A percentile compares a stretch with the other conserved stretches of the same genome.
phyloP scores from a whole-genome alignment of 2,797 vertebrate genomes.

The Furcifer pardalis region DNA sequence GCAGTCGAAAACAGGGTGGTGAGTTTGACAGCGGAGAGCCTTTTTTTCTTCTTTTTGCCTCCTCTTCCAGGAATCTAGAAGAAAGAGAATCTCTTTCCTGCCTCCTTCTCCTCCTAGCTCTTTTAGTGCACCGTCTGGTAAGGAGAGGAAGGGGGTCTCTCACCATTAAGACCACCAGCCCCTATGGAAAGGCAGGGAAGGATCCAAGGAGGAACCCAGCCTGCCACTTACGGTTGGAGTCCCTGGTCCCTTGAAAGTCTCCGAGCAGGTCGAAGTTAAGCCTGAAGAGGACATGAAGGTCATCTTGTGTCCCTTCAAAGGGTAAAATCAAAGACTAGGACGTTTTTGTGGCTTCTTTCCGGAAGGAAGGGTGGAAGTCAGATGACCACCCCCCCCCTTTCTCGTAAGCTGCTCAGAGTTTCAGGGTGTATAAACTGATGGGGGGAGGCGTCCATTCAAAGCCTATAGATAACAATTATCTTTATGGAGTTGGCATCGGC shows the following conservation, averaged over 20 bases:
- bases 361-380: neutral
- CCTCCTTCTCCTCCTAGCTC: neutral
- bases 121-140: constrained; percentile 36
- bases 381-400: neutral
- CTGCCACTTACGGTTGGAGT: neutral
- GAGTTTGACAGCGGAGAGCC: neutral
- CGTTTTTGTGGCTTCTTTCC: neutral
- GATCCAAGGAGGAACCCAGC: neutral
- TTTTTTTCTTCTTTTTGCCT: neutral
- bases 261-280: neutral
- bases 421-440: neutral
- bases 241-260: neutral
- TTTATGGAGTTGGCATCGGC: neutral
- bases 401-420: neutral
- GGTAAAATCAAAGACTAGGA: neutral
- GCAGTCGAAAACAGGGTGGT: neutral
- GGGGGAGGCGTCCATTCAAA: neutral
- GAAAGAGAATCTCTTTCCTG: neutral
- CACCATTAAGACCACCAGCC: neutral
- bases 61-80: neutral
- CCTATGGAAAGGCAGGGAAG: neutral
- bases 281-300: neutral
- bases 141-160: neutral
- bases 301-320: neutral
- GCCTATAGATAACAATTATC: neutral